Evolutionary conservation across 2,888 invertebrate genomes (phyloP).

Genomic region (Parnassius glacialis): DNA sequence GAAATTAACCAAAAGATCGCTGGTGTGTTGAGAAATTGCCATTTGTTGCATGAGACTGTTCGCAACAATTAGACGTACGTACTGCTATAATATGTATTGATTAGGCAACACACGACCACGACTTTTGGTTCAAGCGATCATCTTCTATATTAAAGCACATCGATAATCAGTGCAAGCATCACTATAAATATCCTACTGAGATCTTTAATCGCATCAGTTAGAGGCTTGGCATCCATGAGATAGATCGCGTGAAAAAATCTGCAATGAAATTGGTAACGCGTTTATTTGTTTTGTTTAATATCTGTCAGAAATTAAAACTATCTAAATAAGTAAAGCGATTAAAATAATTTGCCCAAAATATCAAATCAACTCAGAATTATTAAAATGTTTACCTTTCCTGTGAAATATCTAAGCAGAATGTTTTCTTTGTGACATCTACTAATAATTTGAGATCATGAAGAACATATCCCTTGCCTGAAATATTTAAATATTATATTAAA

Average conservation of each 20-base stretch:
- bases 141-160: constrained; percentile 59
- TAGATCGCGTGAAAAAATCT: constrained; percentile 38
- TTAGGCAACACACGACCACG: constrained; percentile 64
- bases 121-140: constrained; percentile 43
- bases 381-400: too few species aligned
- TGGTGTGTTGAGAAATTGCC: too few species aligned
- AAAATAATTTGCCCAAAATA: too few species aligned
- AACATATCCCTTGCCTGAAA: too few species aligned
- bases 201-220: constrained; percentile 60
- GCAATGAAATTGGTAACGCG: constrained; percentile 64
- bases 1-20: too few species aligned
- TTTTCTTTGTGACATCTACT: too few species aligned
- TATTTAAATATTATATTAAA: too few species aligned
- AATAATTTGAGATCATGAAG: too few species aligned
- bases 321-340: too few species aligned
- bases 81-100: constrained; percentile 57
- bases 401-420: too few species aligned
- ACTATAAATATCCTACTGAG: constrained; percentile 68
- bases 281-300: neutral
- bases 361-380: too few species aligned
- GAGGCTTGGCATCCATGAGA: constrained; percentile 42
- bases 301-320: too few species aligned
- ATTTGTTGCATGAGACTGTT: constrained; percentile 33
- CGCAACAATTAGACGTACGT: constrained; percentile 63
- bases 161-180: constrained; percentile 48